Conservation (phyloP, 2,888 invertebrate genomes). For the Ochlodes sylvanus region DNA sequence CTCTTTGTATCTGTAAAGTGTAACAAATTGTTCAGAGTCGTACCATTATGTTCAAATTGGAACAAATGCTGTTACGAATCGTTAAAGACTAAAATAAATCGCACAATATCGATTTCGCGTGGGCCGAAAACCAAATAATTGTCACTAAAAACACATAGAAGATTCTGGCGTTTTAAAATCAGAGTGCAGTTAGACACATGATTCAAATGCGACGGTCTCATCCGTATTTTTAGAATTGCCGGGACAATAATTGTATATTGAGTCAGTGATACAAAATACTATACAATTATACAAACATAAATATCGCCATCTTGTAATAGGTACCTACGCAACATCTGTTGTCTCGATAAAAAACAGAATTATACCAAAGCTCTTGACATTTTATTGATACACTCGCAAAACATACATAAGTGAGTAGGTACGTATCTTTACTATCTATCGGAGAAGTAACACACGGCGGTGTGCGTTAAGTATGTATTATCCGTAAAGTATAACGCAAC, state of each 20-base stretch:
- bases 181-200: constrained; percentile 43
- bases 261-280: not conserved
- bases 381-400: too few species aligned
- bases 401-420: too few species aligned
- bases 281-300: not conserved
- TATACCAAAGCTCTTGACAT: not conserved
- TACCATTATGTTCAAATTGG: constrained; percentile 53
- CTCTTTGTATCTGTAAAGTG: constrained; percentile 22
- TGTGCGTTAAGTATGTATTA: not conserved
- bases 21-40: constrained; percentile 16
- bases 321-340: not conserved
- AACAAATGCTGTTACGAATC: constrained; percentile 20
- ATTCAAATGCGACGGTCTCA: constrained; percentile 58
- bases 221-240: constrained; percentile 61
- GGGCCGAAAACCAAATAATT: constrained; percentile 3
- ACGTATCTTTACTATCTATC: too few species aligned
- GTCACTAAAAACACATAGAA: not conserved
- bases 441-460: not conserved
- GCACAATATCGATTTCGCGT: constrained; percentile 22
- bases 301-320: not conserved
- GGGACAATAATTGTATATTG: constrained; percentile 54
- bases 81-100: constrained; percentile 30
- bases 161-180: constrained; percentile 15
- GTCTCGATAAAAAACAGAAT: constrained; percentile 1
- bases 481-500: too few species aligned